phyloP scores from a whole-genome alignment of 2,797 vertebrate genomes.

The Pipistrellus kuhlii region DNA sequence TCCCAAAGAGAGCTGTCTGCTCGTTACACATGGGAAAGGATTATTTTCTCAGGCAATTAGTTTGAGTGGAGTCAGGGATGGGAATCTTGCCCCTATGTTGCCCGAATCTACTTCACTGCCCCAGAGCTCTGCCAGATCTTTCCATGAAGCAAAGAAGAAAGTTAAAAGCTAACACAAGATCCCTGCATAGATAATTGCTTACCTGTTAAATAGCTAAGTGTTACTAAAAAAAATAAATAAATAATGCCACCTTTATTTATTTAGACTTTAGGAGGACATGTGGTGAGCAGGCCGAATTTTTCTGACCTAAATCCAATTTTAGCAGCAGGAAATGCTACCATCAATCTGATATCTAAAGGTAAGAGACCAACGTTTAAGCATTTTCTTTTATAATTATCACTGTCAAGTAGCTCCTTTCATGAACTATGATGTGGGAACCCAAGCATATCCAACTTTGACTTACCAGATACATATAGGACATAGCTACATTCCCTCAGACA shows the following conservation, averaged over 20 bases:
- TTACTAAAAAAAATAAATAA: not conserved
- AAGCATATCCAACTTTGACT: not conserved
- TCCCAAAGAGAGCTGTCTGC: not conserved
- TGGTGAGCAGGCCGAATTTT: slow-evolving; percentile 88
- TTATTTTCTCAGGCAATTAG: not conserved
- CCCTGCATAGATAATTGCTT: not conserved
- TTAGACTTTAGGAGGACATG: slow-evolving; percentile 91
- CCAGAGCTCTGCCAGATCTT: not conserved
- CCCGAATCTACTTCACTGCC: not conserved
- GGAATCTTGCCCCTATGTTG: not conserved
- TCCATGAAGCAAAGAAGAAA: not conserved
- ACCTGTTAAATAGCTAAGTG: not conserved
- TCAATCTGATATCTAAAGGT: slow-evolving; percentile 88
- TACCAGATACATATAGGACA: not conserved
- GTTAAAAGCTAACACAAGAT: not conserved
- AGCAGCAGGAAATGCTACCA: slow-evolving; percentile 88
- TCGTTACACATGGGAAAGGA: not conserved
- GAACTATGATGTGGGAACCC: not conserved
- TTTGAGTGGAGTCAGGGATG: not conserved
- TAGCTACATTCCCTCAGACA: not conserved
- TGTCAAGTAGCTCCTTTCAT: not conserved
- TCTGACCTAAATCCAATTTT: slow-evolving; percentile 93
- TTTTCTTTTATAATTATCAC: not conserved
- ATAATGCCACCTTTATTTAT: not conserved
- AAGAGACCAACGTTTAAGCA: slow-evolving; percentile 58